Evolutionary conservation across 92 coral and sea anemone genomes (phyloP), one percentile per base, ranked within the genome.

Genomic region (Umimayanthus chanpuru): DNA sequence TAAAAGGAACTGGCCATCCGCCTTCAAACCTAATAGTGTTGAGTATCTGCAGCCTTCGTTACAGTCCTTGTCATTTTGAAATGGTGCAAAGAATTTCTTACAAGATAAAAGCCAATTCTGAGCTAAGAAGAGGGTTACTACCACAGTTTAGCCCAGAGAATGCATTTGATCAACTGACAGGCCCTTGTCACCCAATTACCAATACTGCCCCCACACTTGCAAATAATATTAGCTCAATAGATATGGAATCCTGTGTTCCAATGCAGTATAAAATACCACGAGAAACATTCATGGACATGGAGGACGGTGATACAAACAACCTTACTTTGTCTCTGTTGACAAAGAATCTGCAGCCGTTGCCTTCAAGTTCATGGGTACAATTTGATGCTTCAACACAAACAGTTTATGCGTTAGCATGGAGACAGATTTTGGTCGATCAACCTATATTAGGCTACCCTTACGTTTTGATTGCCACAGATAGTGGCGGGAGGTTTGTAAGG

Each of bases 281-380:
- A n/a, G 32, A 28, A 16, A 88, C 91, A 28, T 88, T 88, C 43
- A 77, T 81, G 29, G 91, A 88, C 44, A 68, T 38, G 5, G 91
- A 88, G 67, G 91, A 89, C 25, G 91, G 88, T 12, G 80, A 84
- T 76, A 76, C 91, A 73, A 82, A 79, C 43, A 89, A 83, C 78
- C 78, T 89, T 10, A 85, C 86, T 12, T 82, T 89, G 72, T 83
- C 88, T 84, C 87, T 89, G 79, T 25, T 89, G 70, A 56, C 88
- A 71, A 49, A 76, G 12, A 61, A 86, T 50, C 74, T 89, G 15
- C 50, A 89, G 64, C 55, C 88, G 6, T 28, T 89, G 30, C 55
- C 89, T 23, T 4, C 40, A n/a, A 78, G 61, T 76, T 89, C 91
- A 7, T 89, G 91, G 91, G 81, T 89, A 11, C 88, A 75, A 41